Evolutionary conservation across 2,888 invertebrate genomes (phyloP).

Genomic region (Gymnocheta viridis): DNA sequence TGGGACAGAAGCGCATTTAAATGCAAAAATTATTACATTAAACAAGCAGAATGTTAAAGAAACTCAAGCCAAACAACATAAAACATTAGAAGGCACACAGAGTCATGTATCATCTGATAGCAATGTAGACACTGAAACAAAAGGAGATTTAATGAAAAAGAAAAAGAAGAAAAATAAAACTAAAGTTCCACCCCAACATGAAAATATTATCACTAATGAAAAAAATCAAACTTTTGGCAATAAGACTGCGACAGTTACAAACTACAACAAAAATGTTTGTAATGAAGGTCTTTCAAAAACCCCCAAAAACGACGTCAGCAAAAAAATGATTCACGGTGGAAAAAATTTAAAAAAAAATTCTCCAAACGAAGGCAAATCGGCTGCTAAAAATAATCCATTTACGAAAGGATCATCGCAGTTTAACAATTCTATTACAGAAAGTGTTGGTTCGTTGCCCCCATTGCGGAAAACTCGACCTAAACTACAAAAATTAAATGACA

Average conservation of each 20-base stretch:
- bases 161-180: conserved; percentile 48
- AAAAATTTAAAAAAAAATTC: background rate
- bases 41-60: background rate
- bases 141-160: background rate
- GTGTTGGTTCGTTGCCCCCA: conserved; percentile 58
- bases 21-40: background rate
- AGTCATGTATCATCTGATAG: background rate
- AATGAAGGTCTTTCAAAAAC: background rate
- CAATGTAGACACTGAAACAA: background rate
- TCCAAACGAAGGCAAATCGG: background rate
- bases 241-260: background rate
- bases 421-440: background rate
- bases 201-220: background rate
- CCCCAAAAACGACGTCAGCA: background rate
- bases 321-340: background rate
- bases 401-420: background rate
- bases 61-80: conserved; percentile 23
- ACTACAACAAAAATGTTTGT: background rate
- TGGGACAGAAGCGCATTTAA: background rate
- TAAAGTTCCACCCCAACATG: background rate
- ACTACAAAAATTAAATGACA: conserved; percentile 21
- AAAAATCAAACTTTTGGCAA: background rate
- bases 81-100: conserved; percentile 1
- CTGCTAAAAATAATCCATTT: conserved; percentile 56
- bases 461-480: conserved; percentile 70